Conservation (phyloP, 2,888 invertebrate species). For the Ommatoiulus sabulosus region DNA sequence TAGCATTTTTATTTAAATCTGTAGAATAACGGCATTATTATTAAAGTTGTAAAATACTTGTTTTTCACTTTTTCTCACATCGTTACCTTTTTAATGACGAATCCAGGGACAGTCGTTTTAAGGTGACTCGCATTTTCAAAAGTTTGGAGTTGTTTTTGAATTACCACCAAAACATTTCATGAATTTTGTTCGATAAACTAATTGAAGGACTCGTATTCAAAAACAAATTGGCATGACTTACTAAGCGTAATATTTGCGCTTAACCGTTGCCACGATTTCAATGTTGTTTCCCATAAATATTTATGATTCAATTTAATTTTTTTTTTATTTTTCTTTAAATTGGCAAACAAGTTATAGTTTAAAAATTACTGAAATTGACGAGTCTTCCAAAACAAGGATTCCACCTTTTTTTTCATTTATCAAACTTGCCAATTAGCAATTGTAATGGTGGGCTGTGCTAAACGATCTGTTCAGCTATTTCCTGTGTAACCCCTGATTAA, state of each 20-base stretch:
- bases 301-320: not conserved
- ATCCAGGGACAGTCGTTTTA: conserved; percentile 20
- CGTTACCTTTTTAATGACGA: not conserved
- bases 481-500: too few relatives aligned
- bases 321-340: not conserved
- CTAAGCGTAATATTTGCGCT: not conserved
- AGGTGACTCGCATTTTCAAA: not conserved
- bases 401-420: not conserved
- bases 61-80: conserved; percentile 13
- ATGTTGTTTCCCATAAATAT: not conserved
- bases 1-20: not conserved
- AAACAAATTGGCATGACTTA: not conserved
- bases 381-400: not conserved
- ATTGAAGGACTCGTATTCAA: conserved; percentile 23
- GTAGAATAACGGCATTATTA: not conserved
- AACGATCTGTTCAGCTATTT: too few relatives aligned
- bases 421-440: not conserved
- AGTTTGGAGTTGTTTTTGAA: not conserved
- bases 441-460: not conserved
- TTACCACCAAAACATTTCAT: not conserved
- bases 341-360: not conserved
- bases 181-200: not conserved
- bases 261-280: not conserved
- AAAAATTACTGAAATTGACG: not conserved
- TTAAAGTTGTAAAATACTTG: not conserved